Evolutionary conservation across 1,140 invertebrate species (phyloP).

Genomic region (Melitaea cinxia): DNA sequence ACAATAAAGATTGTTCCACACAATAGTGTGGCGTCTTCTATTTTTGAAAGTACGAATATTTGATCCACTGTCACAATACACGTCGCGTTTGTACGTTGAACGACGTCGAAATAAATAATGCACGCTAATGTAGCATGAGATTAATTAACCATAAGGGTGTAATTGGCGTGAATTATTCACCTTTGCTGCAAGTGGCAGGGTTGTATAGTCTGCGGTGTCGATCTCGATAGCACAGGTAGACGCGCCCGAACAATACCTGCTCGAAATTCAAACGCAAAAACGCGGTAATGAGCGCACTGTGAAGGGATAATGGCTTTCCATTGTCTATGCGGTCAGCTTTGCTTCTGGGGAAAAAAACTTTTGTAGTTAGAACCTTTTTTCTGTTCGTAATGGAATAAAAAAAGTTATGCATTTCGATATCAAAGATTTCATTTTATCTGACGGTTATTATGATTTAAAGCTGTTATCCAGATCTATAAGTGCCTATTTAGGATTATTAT

Average conservation of each 20-base stretch:
- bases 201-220: slow-evolving; percentile 33
- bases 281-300: slow-evolving; percentile 75
- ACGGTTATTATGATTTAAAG: not conserved
- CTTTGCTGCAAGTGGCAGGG: slow-evolving; percentile 19
- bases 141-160: slow-evolving; percentile 11
- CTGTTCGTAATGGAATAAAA: slow-evolving; percentile 19
- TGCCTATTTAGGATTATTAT: not conserved
- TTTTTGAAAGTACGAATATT: slow-evolving; percentile 25
- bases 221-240: slow-evolving; percentile 69
- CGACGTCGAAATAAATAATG: slow-evolving; percentile 15
- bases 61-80: slow-evolving; percentile 25
- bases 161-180: slow-evolving; percentile 26
- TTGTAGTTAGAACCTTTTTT: slow-evolving; percentile 37
- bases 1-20: slow-evolving; percentile 7
- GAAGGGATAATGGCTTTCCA: slow-evolving; percentile 63
- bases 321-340: slow-evolving; percentile 69
- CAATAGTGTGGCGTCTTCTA: slow-evolving; percentile 25
- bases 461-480: not conserved
- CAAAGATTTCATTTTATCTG: not conserved
- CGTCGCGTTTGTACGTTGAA: slow-evolving; percentile 10
- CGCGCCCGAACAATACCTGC: slow-evolving; percentile 65
- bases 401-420: not conserved
- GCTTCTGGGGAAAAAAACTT: slow-evolving; percentile 54
- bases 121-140: slow-evolving; percentile 6
- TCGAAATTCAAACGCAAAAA: slow-evolving; percentile 61